Evolutionary conservation across 2,797 vertebrate genomes (phyloP).

Genomic region (Alauda arvensis): DNA sequence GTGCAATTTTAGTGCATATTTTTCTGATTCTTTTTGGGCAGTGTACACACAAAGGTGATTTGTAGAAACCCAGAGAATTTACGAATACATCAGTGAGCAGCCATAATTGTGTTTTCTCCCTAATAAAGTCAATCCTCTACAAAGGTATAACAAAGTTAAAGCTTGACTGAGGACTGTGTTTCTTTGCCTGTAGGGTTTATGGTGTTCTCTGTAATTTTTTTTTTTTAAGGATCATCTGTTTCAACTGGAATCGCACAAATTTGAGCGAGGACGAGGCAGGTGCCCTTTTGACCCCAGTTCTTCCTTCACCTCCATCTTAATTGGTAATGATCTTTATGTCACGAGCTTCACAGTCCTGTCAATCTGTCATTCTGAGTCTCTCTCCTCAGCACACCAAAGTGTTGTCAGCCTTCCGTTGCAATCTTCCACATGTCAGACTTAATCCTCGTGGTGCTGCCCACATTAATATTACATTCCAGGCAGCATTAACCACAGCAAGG

Average conservation of each 20-base stretch:
- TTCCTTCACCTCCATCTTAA: constrained; percentile 80
- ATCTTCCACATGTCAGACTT: neutral
- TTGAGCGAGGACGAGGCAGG: constrained; percentile 86
- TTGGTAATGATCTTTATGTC: constrained; percentile 75
- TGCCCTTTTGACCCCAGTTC: constrained; percentile 90
- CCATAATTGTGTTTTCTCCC: neutral
- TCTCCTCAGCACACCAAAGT: neutral
- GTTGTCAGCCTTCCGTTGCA: constrained; percentile 22
- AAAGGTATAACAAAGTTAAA: neutral
- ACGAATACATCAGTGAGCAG: neutral
- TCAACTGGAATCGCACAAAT: constrained; percentile 79
- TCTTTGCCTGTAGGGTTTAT: neutral
- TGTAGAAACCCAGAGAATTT: neutral
- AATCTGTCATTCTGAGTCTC: neutral
- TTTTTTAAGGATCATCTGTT: constrained; percentile 81
- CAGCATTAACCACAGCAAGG: neutral
- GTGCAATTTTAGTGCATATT: neutral
- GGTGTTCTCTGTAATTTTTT: constrained; percentile 22
- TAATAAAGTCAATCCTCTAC: neutral
- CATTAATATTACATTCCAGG: constrained; percentile 11
- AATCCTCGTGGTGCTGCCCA: neutral
- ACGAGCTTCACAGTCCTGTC: neutral
- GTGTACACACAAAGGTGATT: neutral
- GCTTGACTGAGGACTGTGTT: neutral
- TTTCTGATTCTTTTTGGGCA: neutral